A percentile compares a stretch with the other conserved stretches of the same genome.
Evolutionary conservation across 2,797 vertebrate genomes (phyloP).

Genomic region (Lophius americanus): DNA sequence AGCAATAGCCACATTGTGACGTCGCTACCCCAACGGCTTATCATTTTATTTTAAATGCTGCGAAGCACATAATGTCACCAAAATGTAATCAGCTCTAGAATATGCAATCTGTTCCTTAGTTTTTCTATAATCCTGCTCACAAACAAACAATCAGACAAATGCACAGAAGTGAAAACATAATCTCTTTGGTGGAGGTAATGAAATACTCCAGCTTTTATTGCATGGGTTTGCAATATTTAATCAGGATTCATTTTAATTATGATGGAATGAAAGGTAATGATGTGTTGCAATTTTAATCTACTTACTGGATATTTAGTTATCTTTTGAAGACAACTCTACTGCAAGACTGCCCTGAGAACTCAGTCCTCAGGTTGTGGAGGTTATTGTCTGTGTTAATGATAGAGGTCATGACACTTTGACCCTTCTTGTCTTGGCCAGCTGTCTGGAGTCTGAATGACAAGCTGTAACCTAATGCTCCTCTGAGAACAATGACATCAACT

Average conservation of each 20-base stretch:
- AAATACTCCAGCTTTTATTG: too few relatives aligned
- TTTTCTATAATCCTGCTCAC: too few relatives aligned
- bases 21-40: too few relatives aligned
- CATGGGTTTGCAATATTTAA: too few relatives aligned
- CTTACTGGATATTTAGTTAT: neutral
- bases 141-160: too few relatives aligned
- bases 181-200: too few relatives aligned
- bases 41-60: too few relatives aligned
- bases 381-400: neutral
- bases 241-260: neutral
- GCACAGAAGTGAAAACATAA: too few relatives aligned
- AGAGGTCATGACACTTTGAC: slow-evolving; percentile 33
- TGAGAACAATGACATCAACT: slow-evolving; percentile 45
- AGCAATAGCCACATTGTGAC: too few relatives aligned
- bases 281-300: neutral
- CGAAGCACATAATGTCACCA: too few relatives aligned
- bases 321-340: neutral
- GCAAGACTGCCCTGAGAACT: neutral
- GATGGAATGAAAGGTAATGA: slow-evolving; percentile 1
- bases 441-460: slow-evolving; percentile 32
- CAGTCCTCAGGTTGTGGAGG: neutral
- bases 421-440: slow-evolving; percentile 25
- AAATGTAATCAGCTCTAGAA: too few relatives aligned
- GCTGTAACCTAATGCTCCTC: slow-evolving; percentile 56
- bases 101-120: too few relatives aligned